phyloP scores from a whole-genome alignment of 2,113 vertebrate species.

The Triplophysa rosa region DNA sequence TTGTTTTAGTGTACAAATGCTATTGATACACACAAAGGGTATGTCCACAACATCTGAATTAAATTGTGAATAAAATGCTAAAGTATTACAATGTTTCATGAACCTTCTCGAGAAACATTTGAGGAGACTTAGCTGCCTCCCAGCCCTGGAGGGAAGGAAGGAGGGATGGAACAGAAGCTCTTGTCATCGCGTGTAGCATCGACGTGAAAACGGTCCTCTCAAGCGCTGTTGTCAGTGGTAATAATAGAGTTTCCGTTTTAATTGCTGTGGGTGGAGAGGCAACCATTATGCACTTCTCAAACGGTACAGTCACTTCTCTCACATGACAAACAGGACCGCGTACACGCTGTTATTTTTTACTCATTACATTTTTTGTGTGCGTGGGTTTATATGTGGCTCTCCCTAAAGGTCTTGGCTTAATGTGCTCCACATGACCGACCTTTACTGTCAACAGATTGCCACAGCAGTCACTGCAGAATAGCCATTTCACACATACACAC shows the following conservation, averaged over 20 bases:
- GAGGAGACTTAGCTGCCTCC: background rate
- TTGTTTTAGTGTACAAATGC: background rate
- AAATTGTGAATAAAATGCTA: no score
- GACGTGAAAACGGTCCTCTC: constrained; percentile 4
- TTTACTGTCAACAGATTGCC: constrained; percentile 48
- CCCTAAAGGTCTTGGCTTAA: constrained; percentile 46
- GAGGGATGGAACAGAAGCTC: background rate
- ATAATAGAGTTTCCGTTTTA: constrained; percentile 46
- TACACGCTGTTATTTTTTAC: background rate
- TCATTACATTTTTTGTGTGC: constrained; percentile 27
- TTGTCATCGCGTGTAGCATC: background rate
- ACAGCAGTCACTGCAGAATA: constrained; percentile 19
- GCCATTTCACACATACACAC: constrained; percentile 13
- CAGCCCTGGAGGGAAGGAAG: background rate
- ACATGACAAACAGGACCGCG: constrained; percentile 6
- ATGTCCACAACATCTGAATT: no score
- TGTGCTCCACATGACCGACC: constrained; percentile 46
- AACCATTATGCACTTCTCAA: constrained; percentile 29
- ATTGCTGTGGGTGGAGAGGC: constrained; percentile 23
- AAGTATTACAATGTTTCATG: background rate
- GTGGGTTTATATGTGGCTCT: constrained; percentile 17
- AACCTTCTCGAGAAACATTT: background rate
- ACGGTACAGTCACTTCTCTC: constrained; percentile 30
- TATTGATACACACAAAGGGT: background rate
- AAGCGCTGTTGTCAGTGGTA: constrained; percentile 37